Conservation (phyloP, 2,888 invertebrate genomes). For the Anthophora plumipes region DNA sequence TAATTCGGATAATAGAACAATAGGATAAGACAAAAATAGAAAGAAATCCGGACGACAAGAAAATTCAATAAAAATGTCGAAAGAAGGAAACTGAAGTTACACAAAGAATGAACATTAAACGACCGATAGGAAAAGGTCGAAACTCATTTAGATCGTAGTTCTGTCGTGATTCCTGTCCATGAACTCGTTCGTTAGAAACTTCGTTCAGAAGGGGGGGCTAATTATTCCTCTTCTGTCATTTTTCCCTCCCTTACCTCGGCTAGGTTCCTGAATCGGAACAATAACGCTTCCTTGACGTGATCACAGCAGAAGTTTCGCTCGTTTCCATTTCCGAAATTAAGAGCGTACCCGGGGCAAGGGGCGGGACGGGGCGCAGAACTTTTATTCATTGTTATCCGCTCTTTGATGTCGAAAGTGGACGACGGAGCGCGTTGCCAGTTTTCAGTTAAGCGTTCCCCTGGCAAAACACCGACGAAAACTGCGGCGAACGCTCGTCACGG, state of each 20-base stretch:
- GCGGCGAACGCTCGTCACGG: slow-evolving; percentile 18
- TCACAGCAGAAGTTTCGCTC: slow-evolving; percentile 23
- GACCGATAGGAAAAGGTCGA: neutral
- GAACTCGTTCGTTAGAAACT: slow-evolving; percentile 19
- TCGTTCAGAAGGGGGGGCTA: slow-evolving; percentile 17
- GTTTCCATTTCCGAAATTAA: slow-evolving; percentile 40
- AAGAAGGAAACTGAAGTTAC: neutral
- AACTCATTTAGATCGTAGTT: slow-evolving; percentile 10
- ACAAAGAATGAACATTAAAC: neutral
- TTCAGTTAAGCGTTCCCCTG: slow-evolving; percentile 16
- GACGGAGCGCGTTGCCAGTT: slow-evolving; percentile 37
- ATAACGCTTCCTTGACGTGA: slow-evolving; percentile 33
- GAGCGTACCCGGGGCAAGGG: neutral
- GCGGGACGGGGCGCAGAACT: neutral
- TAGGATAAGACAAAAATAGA: neutral
- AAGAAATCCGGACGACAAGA: neutral
- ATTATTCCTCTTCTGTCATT: slow-evolving; percentile 33
- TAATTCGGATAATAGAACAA: too few species aligned
- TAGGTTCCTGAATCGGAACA: slow-evolving; percentile 23
- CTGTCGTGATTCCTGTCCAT: neutral
- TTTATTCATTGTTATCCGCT: slow-evolving; percentile 50
- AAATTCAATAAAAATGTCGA: neutral
- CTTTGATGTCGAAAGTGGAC: slow-evolving; percentile 46
- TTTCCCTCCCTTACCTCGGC: neutral
- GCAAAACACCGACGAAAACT: slow-evolving; percentile 21